These are phyloP conservation scores for Probaryconus sp. DNA, from an alignment of 1,140 invertebrate species.

Conservation along the genomic window DNA sequence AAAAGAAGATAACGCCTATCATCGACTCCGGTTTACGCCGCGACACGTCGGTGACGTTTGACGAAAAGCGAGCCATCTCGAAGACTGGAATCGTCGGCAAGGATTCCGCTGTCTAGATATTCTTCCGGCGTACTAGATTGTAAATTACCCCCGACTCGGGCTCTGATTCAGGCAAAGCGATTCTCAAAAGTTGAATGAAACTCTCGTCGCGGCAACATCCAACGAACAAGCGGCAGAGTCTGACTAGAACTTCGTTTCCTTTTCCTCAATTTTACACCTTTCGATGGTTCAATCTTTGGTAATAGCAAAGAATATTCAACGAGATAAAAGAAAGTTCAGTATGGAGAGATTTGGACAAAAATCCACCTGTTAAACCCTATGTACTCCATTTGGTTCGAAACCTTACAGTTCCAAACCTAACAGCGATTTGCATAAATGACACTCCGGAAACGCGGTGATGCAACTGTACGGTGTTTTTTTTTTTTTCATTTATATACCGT, in stretches of 20 bases:
- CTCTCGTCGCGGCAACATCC: slow-evolving; percentile 1
- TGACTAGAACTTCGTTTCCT: slow-evolving; percentile 39
- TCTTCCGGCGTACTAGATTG: slow-evolving; percentile 79
- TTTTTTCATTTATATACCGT: no score
- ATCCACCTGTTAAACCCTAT: no score
- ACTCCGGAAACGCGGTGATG: no score
- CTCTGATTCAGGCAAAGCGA: slow-evolving; percentile 34
- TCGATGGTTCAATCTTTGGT: no score
- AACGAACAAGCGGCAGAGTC: slow-evolving; percentile 6
- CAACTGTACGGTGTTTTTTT: no score
- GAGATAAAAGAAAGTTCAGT: no score
- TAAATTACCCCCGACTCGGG: slow-evolving; percentile 70
- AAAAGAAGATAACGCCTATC: slow-evolving; percentile 80
- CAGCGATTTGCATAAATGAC: no score
- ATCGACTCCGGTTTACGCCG: slow-evolving; percentile 83
- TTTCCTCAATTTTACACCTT: slow-evolving; percentile 6
- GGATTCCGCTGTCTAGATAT: slow-evolving; percentile 88
- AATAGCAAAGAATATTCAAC: no score
- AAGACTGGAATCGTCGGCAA: slow-evolving; percentile 90
- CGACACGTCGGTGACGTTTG: slow-evolving; percentile 88
- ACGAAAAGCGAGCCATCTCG: slow-evolving; percentile 87
- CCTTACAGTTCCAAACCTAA: no score
- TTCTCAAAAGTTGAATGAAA: slow-evolving; percentile 33
- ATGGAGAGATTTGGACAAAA: no score
- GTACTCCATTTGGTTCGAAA: no score